phyloP scores from a whole-genome alignment of 2,113 vertebrate species.

The Formicarius rufipectus region DNA sequence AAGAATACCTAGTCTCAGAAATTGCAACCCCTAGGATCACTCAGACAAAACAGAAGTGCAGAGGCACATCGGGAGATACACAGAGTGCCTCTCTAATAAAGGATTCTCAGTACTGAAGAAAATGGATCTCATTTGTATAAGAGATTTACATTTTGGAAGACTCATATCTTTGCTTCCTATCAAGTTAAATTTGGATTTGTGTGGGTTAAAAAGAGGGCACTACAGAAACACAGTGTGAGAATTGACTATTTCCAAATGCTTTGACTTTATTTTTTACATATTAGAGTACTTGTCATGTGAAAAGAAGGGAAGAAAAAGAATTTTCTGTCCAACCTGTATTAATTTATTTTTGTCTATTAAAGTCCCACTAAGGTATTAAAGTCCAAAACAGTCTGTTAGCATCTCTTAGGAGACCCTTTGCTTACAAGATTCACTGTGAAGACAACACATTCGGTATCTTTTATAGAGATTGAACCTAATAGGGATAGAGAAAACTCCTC shows the following conservation, averaged over 20 bases:
- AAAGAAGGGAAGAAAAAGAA: too few relatives aligned
- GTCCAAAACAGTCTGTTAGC: too few relatives aligned
- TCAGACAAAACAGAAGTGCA: background rate
- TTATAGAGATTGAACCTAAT: too few relatives aligned
- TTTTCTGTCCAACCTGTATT: too few relatives aligned
- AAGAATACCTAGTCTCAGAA: background rate
- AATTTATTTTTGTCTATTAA: too few relatives aligned
- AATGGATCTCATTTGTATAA: background rate
- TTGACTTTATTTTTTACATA: background rate
- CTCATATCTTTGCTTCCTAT: background rate
- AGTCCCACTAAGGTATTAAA: too few relatives aligned
- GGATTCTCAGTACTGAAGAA: background rate
- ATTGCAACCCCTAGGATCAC: background rate
- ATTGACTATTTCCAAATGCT: background rate
- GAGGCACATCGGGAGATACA: background rate
- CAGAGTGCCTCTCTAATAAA: rapidly evolving
- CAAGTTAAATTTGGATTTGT: background rate
- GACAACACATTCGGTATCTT: too few relatives aligned
- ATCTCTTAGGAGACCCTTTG: too few relatives aligned
- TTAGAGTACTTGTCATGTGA: background rate
- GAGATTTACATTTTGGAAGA: background rate
- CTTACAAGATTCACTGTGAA: too few relatives aligned
- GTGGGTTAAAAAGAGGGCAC: background rate
- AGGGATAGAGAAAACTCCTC: too few relatives aligned
- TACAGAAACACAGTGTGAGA: background rate